Evolutionary conservation across 2,797 vertebrate species (phyloP).

Genomic region (Rhinophrynus dorsalis): DNA sequence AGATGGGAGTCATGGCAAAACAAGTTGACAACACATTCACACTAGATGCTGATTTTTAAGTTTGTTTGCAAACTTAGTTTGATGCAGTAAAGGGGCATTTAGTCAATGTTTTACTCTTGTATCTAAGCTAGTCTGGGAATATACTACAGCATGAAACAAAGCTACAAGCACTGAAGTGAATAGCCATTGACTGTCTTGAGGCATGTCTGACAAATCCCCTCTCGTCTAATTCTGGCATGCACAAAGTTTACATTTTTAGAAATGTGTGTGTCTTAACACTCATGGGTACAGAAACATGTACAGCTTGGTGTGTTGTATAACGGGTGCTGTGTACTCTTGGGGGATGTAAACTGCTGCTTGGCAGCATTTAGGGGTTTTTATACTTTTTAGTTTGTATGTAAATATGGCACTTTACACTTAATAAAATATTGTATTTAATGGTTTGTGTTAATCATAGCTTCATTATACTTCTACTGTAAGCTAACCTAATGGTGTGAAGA

Average conservation of each 20-base stretch:
- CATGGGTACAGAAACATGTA: constrained; percentile 42
- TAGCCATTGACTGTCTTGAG: no score
- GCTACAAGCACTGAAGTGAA: no score
- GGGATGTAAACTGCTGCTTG: constrained; percentile 16
- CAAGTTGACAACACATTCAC: constrained; percentile 86
- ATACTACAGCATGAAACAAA: no score
- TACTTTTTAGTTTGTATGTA: constrained; percentile 1
- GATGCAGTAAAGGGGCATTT: not conserved
- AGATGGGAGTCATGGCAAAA: constrained; percentile 93
- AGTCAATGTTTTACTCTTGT: no score
- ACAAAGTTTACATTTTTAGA: no score
- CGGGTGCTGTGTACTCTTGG: constrained; percentile 44
- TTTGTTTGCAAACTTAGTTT: not conserved
- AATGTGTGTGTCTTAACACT: constrained; percentile 19
- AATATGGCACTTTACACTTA: not conserved
- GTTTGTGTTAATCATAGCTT: no score
- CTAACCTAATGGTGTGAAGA: no score
- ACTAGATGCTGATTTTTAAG: constrained; percentile 89
- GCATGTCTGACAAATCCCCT: no score
- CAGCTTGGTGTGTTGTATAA: constrained; percentile 36
- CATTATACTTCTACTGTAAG: no score
- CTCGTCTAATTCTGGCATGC: no score
- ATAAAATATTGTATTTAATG: no score
- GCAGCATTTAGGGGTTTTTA: constrained; percentile 4
- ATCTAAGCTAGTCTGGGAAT: no score